A percentile compares a stretch with the other conserved stretches of the same genome.
phyloP scores from a whole-genome alignment of 2,113 vertebrate genomes.

The Plestiodon gilberti region DNA sequence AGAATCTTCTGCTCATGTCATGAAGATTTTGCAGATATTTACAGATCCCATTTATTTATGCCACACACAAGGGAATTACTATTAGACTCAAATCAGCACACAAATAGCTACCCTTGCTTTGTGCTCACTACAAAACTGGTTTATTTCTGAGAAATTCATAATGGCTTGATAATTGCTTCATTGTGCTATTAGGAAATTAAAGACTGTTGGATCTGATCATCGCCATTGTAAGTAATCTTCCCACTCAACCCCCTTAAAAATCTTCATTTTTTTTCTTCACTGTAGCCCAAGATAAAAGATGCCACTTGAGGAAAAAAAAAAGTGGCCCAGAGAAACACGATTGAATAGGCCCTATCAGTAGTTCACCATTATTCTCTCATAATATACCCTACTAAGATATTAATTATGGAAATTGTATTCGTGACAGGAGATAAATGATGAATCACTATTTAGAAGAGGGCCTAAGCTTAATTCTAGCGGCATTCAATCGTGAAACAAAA shows the following conservation, averaged over 20 bases:
- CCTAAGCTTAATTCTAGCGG: constrained; percentile 50
- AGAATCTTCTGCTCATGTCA: too few relatives aligned
- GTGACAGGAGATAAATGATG: constrained; percentile 17
- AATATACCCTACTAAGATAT: background rate
- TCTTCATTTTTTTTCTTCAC: too few relatives aligned
- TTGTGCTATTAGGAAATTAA: background rate
- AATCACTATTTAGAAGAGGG: constrained; percentile 40
- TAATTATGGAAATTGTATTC: background rate
- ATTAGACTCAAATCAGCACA: constrained; percentile 33
- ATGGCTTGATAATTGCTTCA: constrained; percentile 15
- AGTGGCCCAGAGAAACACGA: background rate
- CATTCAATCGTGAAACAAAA: background rate
- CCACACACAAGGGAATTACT: background rate
- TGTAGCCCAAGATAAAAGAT: constrained; percentile 31
- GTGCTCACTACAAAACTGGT: constrained; percentile 14
- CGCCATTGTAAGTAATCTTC: background rate
- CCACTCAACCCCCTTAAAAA: background rate
- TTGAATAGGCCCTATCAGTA: constrained; percentile 35
- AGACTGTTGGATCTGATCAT: background rate
- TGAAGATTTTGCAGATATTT: background rate
- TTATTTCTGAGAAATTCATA: constrained; percentile 11
- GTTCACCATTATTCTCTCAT: background rate
- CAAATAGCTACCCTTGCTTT: constrained; percentile 17
- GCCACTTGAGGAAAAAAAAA: background rate
- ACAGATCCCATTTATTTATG: background rate